Evolutionary conservation across 2,888 invertebrate genomes (phyloP), one percentile per base, ranked within the genome.

Genomic region (Stenichneumon culpator): DNA sequence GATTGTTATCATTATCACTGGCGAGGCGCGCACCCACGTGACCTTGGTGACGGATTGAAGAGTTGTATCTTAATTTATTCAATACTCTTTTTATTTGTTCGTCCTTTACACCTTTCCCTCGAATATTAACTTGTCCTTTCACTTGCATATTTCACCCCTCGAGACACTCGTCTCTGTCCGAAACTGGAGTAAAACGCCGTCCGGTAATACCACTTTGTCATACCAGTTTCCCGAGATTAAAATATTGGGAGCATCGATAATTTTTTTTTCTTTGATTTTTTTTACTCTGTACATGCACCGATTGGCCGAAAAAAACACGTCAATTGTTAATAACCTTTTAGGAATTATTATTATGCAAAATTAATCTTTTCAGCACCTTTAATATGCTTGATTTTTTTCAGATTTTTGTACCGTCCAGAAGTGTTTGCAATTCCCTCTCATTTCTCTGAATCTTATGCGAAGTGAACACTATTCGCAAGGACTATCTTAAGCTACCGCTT

Each of bases 11-110:
- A 32, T 75, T 70, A 57, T 70, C 32, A 63, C 68, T 36, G 73
- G 28, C 52, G 63, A 52, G 68, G 52, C 44, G 36, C 73, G 63
- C 74, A 63, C 50, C 69, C 74, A 72, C 77, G 77, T 77, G 80
- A 67, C 84, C 84, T 84, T 81, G 81, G 74, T 74, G 81, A 78
- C 63, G 69, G 78, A 81, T 74, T 36, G 73, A 74, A 74, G 22
- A 68, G 39, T 50, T 39, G 44, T 16, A 60, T 74, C 63, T 69
- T 79, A 68, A 79, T 72, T 65, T 77, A 36, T 73, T 79, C 75
- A 54, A 36, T 52, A 9, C 36, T 44, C 70, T 70, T 47, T 68
- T 25, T 22, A 39, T 57, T 44, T 36, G 1, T 7, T 36, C 9
- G 7, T 9, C 2, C 1, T 36, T 36, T 9, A 36, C 52, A n/a